These are phyloP conservation scores for Propithecus perrieri DNA, from an alignment of 2,797 vertebrate genomes.

Conservation along the genomic window DNA sequence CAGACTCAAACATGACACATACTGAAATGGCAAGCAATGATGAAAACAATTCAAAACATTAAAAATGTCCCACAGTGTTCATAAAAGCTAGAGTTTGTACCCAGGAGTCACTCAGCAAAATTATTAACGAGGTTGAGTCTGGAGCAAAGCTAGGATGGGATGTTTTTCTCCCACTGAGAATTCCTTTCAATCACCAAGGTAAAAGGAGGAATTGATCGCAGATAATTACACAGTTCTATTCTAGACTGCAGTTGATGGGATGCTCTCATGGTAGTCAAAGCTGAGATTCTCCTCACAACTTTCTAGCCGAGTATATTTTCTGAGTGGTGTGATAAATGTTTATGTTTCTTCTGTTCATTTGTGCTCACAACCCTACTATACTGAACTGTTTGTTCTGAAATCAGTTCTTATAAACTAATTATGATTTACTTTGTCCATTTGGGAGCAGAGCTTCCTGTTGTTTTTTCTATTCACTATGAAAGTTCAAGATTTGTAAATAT, in stretches of 20 bases:
- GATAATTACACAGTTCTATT: background rate
- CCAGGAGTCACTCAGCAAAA: conserved; percentile 57
- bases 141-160: background rate
- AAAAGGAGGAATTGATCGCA: background rate
- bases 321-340: background rate
- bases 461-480: background rate
- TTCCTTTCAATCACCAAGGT: background rate
- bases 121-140: background rate
- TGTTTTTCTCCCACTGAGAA: background rate
- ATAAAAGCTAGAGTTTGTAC: background rate
- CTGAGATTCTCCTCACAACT: background rate
- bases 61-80: background rate
- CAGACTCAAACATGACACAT: background rate
- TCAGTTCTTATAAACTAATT: background rate
- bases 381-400: background rate
- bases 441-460: background rate
- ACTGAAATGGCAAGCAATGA: background rate
- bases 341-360: background rate
- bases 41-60: conserved; percentile 32
- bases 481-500: background rate
- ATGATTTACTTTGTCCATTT: background rate
- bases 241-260: background rate
- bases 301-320: background rate
- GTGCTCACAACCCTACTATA: background rate
- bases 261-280: background rate